phyloP scores from a whole-genome alignment of 2,888 invertebrate genomes.

The Colostygia pectinataria region DNA sequence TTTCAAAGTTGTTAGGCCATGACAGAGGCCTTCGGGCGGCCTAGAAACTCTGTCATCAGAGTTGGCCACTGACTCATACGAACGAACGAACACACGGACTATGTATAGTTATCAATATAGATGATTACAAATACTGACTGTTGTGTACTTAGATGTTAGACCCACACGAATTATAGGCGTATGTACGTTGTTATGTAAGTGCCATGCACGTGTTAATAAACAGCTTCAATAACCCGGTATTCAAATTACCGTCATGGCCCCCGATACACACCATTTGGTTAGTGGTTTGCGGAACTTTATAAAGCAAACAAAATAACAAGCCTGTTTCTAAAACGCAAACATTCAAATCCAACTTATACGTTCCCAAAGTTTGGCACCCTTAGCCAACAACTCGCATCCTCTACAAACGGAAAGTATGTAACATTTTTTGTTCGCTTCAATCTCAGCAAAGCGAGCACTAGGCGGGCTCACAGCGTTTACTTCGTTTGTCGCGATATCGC shows the following conservation, averaged over 20 bases:
- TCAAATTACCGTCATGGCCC: slow-evolving; percentile 26
- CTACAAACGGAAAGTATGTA: slow-evolving; percentile 26
- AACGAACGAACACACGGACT: no score
- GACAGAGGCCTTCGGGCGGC: no score
- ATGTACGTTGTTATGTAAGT: no score
- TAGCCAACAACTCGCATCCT: slow-evolving; percentile 30
- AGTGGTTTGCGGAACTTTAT: slow-evolving; percentile 31
- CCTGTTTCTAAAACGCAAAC: slow-evolving; percentile 33
- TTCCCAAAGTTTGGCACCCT: slow-evolving; percentile 36
- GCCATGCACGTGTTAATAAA: slow-evolving; percentile 15
- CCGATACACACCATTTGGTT: slow-evolving; percentile 24
- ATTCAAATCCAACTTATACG: slow-evolving; percentile 36
- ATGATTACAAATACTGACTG: not conserved
- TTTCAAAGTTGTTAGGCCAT: no score
- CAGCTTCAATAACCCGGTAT: slow-evolving; percentile 24
- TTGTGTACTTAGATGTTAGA: not conserved
- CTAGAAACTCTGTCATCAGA: no score
- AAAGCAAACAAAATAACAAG: slow-evolving; percentile 37
- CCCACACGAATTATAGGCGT: slow-evolving; percentile 2
- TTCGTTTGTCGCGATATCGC: slow-evolving; percentile 79
- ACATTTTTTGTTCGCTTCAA: slow-evolving; percentile 33
- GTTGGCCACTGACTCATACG: no score
- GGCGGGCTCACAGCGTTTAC: slow-evolving; percentile 46
- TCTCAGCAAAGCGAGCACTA: slow-evolving; percentile 25
- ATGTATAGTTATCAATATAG: no score